These are phyloP conservation scores for Hyaena hyaena DNA, from an alignment of 2,113 vertebrate species.

Conservation along the genomic window DNA sequence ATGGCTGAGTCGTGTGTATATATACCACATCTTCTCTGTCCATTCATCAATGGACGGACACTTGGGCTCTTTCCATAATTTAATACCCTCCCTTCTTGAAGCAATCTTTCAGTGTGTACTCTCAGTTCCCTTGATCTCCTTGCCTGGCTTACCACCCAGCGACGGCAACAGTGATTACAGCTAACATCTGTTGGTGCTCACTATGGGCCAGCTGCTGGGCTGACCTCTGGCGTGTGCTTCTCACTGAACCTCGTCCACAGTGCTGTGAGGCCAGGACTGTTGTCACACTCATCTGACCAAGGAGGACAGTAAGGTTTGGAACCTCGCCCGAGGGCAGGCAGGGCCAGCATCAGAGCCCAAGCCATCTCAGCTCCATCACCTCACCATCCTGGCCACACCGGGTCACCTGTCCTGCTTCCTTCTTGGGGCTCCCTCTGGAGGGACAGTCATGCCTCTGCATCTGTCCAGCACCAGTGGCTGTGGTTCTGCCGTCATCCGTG, in stretches of 20 bases:
- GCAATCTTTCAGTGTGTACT: not conserved
- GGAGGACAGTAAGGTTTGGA: not conserved
- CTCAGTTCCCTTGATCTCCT: not conserved
- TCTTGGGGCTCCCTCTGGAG: not conserved
- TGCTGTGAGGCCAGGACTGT: not conserved
- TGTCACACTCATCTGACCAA: not conserved
- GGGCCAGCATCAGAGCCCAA: not conserved
- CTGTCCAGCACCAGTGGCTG: not conserved
- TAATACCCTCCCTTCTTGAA: not conserved
- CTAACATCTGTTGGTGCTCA: not conserved
- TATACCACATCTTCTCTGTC: too few species aligned
- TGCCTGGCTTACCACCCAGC: not conserved
- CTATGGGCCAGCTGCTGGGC: not conserved
- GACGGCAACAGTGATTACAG: not conserved
- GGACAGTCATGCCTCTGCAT: not conserved
- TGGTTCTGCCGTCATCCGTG: not conserved
- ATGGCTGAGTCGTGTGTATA: too few species aligned
- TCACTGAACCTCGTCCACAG: not conserved
- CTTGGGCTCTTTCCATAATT: too few species aligned
- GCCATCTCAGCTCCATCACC: not conserved
- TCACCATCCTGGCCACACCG: not conserved
- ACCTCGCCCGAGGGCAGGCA: not conserved
- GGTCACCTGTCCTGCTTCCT: not conserved
- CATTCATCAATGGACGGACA: too few species aligned
- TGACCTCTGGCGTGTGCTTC: not conserved